Evolutionary conservation across 2,888 invertebrate genomes (phyloP).

Genomic region (Seira sanloemensis): DNA sequence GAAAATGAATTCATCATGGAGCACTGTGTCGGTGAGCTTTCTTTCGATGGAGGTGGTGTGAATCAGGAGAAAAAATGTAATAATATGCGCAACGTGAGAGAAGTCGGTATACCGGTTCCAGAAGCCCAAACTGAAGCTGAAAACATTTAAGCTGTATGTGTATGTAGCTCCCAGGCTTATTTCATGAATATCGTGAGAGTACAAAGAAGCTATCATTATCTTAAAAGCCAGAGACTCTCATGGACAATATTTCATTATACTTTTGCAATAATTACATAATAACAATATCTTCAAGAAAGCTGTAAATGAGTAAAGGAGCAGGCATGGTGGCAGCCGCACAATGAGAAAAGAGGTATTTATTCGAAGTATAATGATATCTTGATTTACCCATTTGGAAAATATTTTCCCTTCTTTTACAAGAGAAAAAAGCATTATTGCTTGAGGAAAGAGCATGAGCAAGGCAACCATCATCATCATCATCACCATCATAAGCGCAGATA

Average conservation of each 20-base stretch:
- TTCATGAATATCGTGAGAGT: conserved; percentile 33
- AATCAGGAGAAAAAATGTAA: background rate
- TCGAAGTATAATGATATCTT: conserved; percentile 61
- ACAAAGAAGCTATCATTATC: conserved; percentile 19
- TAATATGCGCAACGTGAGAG: background rate
- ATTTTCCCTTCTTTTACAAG: conserved; percentile 26
- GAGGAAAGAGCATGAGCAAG: no score
- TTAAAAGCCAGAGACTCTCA: background rate
- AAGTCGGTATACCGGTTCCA: conserved; percentile 6
- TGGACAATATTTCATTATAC: conserved; percentile 30
- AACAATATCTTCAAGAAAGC: conserved; percentile 28
- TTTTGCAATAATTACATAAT: conserved; percentile 32
- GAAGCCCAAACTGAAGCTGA: conserved; percentile 24
- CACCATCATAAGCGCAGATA: no score
- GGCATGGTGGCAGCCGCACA: background rate
- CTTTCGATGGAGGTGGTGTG: background rate
- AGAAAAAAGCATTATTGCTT: background rate
- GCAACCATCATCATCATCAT: no score
- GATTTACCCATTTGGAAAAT: conserved; percentile 52
- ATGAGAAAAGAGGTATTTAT: background rate
- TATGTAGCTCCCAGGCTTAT: conserved; percentile 47
- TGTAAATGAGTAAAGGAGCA: background rate
- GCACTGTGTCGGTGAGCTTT: background rate
- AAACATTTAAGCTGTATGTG: conserved; percentile 4
- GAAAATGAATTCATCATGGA: conserved; percentile 58